phyloP scores from a whole-genome alignment of 2,797 vertebrate genomes.

The Neosalanx taihuensis region DNA sequence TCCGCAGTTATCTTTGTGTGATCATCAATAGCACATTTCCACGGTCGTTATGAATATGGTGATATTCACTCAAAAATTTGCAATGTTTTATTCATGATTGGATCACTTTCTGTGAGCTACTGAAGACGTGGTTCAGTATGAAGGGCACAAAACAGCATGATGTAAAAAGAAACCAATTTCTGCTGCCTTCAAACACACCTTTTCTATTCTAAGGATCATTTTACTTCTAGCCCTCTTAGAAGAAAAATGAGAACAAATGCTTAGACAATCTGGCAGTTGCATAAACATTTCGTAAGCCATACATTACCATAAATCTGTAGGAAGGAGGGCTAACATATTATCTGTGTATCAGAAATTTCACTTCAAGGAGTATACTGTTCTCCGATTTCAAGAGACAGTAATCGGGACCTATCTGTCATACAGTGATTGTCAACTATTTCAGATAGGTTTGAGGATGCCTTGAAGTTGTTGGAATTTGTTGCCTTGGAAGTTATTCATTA shows the following conservation, averaged over 20 bases:
- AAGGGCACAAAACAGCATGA: slow-evolving; percentile 11
- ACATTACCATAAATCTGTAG: slow-evolving; percentile 27
- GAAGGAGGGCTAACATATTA: neutral
- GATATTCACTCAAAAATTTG: slow-evolving; percentile 17
- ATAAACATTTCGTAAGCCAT: slow-evolving; percentile 39
- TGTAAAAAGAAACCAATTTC: slow-evolving; percentile 11
- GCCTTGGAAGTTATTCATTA: too few relatives aligned
- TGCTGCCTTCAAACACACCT: slow-evolving; percentile 18
- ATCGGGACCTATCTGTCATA: too few relatives aligned
- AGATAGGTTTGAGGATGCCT: too few relatives aligned
- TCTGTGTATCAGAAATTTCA: too few relatives aligned
- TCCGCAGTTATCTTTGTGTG: slow-evolving; percentile 10
- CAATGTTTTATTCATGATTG: slow-evolving; percentile 36
- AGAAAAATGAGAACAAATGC: slow-evolving; percentile 29
- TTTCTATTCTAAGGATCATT: neutral
- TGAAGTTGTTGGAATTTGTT: too few relatives aligned
- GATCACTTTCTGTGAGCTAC: slow-evolving; percentile 16
- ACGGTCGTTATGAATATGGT: slow-evolving; percentile 21
- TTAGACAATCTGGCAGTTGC: slow-evolving; percentile 27
- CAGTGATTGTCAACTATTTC: too few relatives aligned
- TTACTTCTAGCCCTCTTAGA: slow-evolving; percentile 1
- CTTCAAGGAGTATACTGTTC: too few relatives aligned
- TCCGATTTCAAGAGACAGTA: too few relatives aligned
- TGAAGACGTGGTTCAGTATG: slow-evolving; percentile 8
- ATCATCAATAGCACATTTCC: slow-evolving; percentile 18